Evolutionary conservation across 2,797 vertebrate species (phyloP), one percentile per base, ranked within the genome.

Genomic region (Phyllotis vaccarum): DNA sequence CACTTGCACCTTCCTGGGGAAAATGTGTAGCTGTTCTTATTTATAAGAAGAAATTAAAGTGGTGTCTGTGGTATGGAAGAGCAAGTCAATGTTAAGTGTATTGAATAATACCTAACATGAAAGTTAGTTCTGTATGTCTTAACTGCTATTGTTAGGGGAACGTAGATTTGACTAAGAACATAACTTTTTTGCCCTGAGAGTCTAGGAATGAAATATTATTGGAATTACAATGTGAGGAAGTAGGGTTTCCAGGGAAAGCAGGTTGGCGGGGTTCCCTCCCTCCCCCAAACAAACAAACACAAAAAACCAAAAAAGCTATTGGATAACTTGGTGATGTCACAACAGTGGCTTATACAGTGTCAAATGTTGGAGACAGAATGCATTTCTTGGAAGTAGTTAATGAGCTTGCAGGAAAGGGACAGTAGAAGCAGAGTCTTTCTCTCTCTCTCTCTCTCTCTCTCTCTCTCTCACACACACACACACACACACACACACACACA

Each of bases 21-120:
- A 88, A 40, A 78, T 58, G 70, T 58, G 62, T 76, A 31, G 68
- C n/a, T 86, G 27, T 85, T 89, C n/a, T 90, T 64, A 60, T 49
- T 37, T 92, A 40, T 85, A 93, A 88, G 29, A 86, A 80, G 49
- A 19, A 93, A 58, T 75, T n/a, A 89, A 85, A 88, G 54, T 75
- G 78, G 21, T 46, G 34, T 68, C 5, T 86, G 37, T 27, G 14
- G 34, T 14, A 46, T 72, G 93, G 46, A 68, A 10, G 46, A 90
- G 49, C 85, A 91, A 79, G 27, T 95, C 83, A 68, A 34, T 43
- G 31, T 83, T 40, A 64, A 83, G 40, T 76, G 12, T 68, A 94
- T 80, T 68, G 43, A 79, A 49, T 68, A 62, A 72, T 80, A 70
- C 34, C 19, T 93, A 76, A 62, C 34, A 81, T 83, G 52, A 87